These are phyloP conservation scores for Laothoe populi DNA, from an alignment of 2,888 invertebrate species.

Conservation along the genomic window DNA sequence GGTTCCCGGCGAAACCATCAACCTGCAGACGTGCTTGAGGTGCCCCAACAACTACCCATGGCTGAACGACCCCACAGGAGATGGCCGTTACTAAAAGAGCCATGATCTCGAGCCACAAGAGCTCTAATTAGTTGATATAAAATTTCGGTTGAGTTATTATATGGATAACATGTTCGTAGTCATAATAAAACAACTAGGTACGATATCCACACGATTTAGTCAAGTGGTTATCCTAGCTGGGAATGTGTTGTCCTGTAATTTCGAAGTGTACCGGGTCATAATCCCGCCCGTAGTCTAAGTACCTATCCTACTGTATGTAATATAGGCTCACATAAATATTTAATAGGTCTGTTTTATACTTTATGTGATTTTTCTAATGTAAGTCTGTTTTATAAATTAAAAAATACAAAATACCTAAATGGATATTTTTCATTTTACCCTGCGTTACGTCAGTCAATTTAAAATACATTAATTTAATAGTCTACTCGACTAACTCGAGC, in stretches of 20 bases:
- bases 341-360: conserved; percentile 83
- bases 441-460: background rate
- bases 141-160: conserved; percentile 69
- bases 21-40: conserved; percentile 95
- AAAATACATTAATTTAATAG: background rate
- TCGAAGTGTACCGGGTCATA: conserved; percentile 82
- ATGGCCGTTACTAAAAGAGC: conserved; percentile 90
- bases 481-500: background rate
- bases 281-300: conserved; percentile 84
- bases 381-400: conserved; percentile 83
- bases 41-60: conserved; percentile 98
- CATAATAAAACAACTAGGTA: conserved; percentile 31
- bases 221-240: conserved; percentile 46
- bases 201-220: conserved; percentile 32
- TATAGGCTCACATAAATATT: conserved; percentile 85
- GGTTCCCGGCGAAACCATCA: conserved; percentile 96
- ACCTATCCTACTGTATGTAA: conserved; percentile 82
- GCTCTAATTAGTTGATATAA: conserved; percentile 75
- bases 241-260: conserved; percentile 76
- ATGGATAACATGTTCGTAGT: conserved; percentile 69
- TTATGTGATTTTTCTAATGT: conserved; percentile 83
- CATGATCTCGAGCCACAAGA: conserved; percentile 76
- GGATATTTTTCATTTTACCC: conserved; percentile 22
- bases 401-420: conserved; percentile 69
- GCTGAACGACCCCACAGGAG: conserved; percentile 96